Evolutionary conservation across 2,113 vertebrate species (phyloP).

Genomic region (Kobus ellipsiprymnus): DNA sequence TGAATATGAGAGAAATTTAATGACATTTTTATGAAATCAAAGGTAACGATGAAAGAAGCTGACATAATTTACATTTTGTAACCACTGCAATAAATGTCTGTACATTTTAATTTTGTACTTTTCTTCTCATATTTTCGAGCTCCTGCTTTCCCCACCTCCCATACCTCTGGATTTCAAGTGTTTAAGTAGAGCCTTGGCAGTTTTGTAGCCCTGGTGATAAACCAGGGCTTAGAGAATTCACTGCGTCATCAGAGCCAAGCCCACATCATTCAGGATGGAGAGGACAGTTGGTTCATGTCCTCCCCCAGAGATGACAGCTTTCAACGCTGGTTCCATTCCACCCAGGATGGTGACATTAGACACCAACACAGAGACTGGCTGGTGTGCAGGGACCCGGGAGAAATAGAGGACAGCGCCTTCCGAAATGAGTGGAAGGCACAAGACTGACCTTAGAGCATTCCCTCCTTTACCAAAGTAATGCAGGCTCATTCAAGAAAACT

Average conservation of each 20-base stretch:
- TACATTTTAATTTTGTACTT: neutral
- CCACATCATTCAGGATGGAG: neutral
- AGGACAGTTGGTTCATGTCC: too few relatives aligned
- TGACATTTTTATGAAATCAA: neutral
- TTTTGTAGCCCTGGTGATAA: neutral
- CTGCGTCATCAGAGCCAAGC: neutral
- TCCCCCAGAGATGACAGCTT: neutral
- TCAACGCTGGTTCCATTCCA: neutral
- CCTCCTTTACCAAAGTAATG: neutral
- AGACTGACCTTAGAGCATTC: neutral
- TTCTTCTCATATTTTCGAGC: neutral
- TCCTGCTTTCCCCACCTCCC: fast-evolving
- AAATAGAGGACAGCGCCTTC: neutral
- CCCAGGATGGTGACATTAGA: neutral
- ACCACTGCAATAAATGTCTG: neutral
- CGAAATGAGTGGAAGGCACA: neutral
- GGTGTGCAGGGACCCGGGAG: neutral
- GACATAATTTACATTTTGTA: neutral
- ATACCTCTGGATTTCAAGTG: neutral
- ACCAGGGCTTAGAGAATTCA: neutral
- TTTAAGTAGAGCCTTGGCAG: neutral
- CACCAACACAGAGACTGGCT: neutral
- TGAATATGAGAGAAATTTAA: neutral
- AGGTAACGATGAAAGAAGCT: neutral
- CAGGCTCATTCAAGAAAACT: neutral